Conservation (phyloP, 2,113 vertebrate species). For the Kryptolebias marmoratus region DNA sequence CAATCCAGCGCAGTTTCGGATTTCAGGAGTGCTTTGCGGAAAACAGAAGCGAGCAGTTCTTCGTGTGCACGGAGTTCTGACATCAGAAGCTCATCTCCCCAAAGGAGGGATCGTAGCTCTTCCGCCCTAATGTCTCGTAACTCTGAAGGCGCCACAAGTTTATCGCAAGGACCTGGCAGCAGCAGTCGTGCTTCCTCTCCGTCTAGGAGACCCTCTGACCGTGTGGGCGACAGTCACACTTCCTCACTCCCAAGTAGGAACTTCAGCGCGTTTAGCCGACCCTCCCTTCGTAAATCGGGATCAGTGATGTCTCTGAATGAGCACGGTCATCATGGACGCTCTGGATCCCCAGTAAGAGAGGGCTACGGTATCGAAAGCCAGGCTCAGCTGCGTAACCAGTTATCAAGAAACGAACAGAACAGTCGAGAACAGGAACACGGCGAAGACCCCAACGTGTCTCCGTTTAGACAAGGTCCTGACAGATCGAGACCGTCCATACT, state of each 20-base stretch:
- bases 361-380: constrained; percentile 75
- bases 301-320: constrained; percentile 44
- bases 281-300: constrained; percentile 65
- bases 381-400: constrained; percentile 57
- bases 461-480: constrained; percentile 42
- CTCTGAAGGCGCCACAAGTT: constrained; percentile 51
- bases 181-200: constrained; percentile 49
- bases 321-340: constrained; percentile 62
- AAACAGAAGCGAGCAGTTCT: constrained; percentile 51
- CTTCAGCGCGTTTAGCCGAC: constrained; percentile 42
- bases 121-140: constrained; percentile 52
- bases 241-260: constrained; percentile 59
- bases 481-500: constrained; percentile 51
- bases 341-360: constrained; percentile 75
- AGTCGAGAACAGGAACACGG: constrained; percentile 14
- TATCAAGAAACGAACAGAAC: constrained; percentile 47
- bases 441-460: constrained; percentile 39
- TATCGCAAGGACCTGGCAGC: constrained; percentile 29
- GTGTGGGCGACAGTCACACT: constrained; percentile 41
- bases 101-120: constrained; percentile 46
- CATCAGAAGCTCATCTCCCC: constrained; percentile 58
- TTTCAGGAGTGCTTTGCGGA: constrained; percentile 71
- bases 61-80: constrained; percentile 38
- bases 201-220: constrained; percentile 39
- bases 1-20: constrained; percentile 64